A percentile compares a stretch with the other conserved stretches of the same genome.
Evolutionary conservation across 53 echinoderm and acorn worm genomes (phyloP).

Genomic region (Echinarachnius parma): DNA sequence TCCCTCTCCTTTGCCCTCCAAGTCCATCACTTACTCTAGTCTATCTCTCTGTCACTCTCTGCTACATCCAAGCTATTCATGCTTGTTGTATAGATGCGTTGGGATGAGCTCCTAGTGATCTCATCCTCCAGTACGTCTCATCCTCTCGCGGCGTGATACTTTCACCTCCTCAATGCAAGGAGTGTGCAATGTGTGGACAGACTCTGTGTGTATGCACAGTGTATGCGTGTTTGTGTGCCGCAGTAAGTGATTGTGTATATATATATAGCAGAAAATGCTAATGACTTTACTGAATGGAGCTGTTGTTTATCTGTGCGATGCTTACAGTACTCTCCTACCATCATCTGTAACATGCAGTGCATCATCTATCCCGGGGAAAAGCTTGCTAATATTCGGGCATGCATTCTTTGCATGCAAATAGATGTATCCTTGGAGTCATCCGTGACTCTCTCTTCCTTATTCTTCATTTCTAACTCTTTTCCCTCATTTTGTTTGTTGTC

Average conservation of each 20-base stretch:
- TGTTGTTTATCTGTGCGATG: slow-evolving; percentile 22
- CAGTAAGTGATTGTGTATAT: background rate
- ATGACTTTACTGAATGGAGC: slow-evolving; percentile 41
- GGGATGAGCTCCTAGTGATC: slow-evolving; percentile 30
- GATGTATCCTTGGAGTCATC: background rate
- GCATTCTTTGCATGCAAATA: slow-evolving; percentile 17
- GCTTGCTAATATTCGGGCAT: background rate
- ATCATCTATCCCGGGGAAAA: slow-evolving; percentile 19
- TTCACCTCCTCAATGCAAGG: background rate
- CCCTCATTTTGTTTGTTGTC: background rate
- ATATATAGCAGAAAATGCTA: slow-evolving; percentile 46
- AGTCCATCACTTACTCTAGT: too few species aligned
- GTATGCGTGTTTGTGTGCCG: background rate
- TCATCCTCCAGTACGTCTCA: too few species aligned
- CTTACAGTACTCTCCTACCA: slow-evolving; percentile 19
- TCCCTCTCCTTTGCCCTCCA: too few species aligned
- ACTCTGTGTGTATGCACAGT: slow-evolving; percentile 2
- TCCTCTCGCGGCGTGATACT: slow-evolving; percentile 19
- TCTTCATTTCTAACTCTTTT: background rate
- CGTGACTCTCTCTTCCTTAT: background rate
- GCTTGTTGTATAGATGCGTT: too few species aligned
- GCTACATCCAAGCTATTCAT: too few species aligned
- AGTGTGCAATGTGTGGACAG: background rate
- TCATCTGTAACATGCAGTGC: slow-evolving; percentile 15
- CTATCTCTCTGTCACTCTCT: too few species aligned